Percentiles rank a stretch among this genome's conserved stretches.
Evolutionary conservation across 2,113 vertebrate species (phyloP).

Genomic region (Cryptotis parvus): DNA sequence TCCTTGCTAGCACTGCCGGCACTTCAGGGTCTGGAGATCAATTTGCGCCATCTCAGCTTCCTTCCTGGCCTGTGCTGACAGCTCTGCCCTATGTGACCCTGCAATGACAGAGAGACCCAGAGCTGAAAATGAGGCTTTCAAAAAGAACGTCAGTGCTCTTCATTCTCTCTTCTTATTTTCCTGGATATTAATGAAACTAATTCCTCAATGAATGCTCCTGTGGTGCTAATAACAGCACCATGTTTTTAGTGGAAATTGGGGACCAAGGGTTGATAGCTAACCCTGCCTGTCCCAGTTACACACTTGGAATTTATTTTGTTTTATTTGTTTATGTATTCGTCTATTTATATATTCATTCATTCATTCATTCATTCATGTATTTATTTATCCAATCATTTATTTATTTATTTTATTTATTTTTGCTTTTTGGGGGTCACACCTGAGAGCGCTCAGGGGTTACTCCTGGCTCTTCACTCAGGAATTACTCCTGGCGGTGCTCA

Average conservation of each 20-base stretch:
- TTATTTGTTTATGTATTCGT: no score
- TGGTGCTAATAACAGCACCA: not conserved
- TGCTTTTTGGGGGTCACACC: no score
- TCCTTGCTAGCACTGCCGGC: not conserved
- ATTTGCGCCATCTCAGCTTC: not conserved
- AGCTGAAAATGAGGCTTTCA: not conserved
- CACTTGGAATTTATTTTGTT: not conserved
- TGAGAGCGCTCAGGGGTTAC: no score
- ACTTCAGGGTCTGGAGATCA: not conserved
- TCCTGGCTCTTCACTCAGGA: no score
- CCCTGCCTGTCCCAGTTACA: no score
- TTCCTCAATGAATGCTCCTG: not conserved
- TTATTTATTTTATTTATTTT: no score
- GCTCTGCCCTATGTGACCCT: not conserved
- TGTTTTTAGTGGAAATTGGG: no score
- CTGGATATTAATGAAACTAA: not conserved
- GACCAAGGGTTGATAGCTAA: no score
- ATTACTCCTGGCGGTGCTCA: no score
- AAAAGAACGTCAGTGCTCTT: not conserved
- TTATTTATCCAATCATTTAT: no score
- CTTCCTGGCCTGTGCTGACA: not conserved
- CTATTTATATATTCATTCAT: no score
- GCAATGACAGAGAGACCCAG: not conserved
- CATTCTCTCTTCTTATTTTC: not conserved
- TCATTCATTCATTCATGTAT: no score